Evolutionary conservation across 2,888 invertebrate species (phyloP), one percentile per base, ranked within the genome.

Genomic region (Sinotaia quadrata): DNA sequence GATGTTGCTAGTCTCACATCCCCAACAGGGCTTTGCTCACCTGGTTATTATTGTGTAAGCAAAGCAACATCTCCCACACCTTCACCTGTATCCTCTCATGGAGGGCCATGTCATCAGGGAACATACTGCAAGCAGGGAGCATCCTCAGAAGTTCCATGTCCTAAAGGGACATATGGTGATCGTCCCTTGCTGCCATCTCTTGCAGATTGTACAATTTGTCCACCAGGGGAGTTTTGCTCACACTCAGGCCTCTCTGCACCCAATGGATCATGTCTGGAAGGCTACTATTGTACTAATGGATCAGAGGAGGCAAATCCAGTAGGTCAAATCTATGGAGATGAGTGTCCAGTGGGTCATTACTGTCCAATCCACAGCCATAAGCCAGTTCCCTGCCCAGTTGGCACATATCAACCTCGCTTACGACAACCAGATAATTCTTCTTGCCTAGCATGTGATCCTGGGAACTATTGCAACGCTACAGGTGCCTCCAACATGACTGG

Each of bases 111-210:
- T 69, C 78, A 77, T 21, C 84, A 85, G 68, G 86, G 86, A 7
- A 81, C 82, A 2, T 85, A 82, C 73, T 87, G 86, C 70, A 74
- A 69, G 27, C 72, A 69, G n/a, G 85, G 84, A 4, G 79, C 80
- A 15, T 69, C 77, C 5, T 68, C 52, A 36, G 78, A 82, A 31
- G 76, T 72, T 21, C 78, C 83, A 31, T 87, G 87, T 70, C 86
- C 86, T 2, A 83, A 81, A 61, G 87, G 87, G 33, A 85, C 84
- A 5, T 87, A 79, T 68, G 85, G 87, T n/a, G 78, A 81, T 54
- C 72, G 80, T n/a, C 67, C 69, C 7, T 67, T 73, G 29, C 80
- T 87, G 12, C 81, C 84, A 7, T 78, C 85, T 7, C 71, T 80
- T 47, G 68, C 74, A 5, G 85, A 85, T 67, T 87, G 87, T 68